Percentiles rank a stretch among this genome's conserved stretches.
Evolutionary conservation across 2,113 vertebrate genomes (phyloP).

Genomic region (Oenanthe melanoleuca): DNA sequence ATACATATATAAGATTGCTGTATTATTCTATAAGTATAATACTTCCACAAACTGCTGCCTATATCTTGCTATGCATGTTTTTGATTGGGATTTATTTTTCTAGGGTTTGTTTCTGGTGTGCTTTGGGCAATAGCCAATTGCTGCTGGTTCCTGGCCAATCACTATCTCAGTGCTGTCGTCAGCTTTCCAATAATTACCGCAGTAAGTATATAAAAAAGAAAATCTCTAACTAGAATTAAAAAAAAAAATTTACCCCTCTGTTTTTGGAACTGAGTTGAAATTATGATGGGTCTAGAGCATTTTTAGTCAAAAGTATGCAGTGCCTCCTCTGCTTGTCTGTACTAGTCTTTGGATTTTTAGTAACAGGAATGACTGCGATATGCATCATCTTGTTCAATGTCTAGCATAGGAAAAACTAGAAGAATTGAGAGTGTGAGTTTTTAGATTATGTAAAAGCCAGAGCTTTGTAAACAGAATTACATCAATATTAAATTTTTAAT

Average conservation of each 20-base stretch:
- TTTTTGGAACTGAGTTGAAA: neutral
- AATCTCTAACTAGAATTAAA: neutral
- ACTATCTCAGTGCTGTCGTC: slow-evolving; percentile 83
- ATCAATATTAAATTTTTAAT: neutral
- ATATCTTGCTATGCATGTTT: neutral
- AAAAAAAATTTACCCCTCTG: neutral
- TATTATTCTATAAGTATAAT: neutral
- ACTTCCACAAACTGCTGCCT: neutral
- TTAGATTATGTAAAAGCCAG: neutral
- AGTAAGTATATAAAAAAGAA: slow-evolving; percentile 76
- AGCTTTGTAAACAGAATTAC: neutral
- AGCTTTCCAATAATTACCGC: slow-evolving; percentile 88
- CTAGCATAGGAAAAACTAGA: neutral
- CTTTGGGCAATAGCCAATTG: slow-evolving; percentile 86
- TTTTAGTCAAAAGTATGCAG: neutral
- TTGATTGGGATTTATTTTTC: slow-evolving; percentile 25
- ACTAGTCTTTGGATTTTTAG: neutral
- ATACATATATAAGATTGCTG: neutral
- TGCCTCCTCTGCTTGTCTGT: neutral
- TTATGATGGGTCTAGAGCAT: neutral
- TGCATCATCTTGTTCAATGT: neutral
- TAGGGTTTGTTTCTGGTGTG: slow-evolving; percentile 85
- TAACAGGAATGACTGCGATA: neutral
- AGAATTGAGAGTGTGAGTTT: neutral
- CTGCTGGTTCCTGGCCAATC: slow-evolving; percentile 88